Conservation (phyloP, 2,888 invertebrate species). For the Stenichneumon culpator region DNA sequence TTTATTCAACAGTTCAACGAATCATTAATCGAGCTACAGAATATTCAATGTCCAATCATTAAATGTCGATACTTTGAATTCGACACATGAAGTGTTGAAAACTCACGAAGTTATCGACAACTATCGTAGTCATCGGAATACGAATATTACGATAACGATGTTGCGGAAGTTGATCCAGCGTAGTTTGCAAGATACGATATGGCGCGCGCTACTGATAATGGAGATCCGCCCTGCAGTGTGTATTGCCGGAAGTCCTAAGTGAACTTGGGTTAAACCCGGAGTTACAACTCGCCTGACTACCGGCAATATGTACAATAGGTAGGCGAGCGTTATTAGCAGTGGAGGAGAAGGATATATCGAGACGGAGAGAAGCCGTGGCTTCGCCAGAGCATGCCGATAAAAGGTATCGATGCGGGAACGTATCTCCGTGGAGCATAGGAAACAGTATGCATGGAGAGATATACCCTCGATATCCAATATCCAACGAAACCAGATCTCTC, state of each 20-base stretch:
- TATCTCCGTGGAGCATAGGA: background rate
- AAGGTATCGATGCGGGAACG: conserved; percentile 40
- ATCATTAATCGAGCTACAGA: background rate
- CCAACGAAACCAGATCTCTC: conserved; percentile 44
- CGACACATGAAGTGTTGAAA: background rate
- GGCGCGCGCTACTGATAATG: no score
- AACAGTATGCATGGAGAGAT: conserved; percentile 9
- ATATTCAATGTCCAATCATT: conserved; percentile 3
- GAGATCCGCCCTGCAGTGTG: background rate
- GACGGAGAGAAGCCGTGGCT: conserved; percentile 19
- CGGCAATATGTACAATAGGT: conserved; percentile 7
- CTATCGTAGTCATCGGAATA: background rate
- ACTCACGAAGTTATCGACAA: background rate
- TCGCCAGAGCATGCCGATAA: conserved; percentile 39
- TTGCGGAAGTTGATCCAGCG: background rate
- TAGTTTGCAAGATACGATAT: background rate
- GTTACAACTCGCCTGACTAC: background rate
- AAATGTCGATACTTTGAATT: conserved; percentile 31
- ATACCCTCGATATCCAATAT: conserved; percentile 52
- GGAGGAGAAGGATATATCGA: conserved; percentile 15
- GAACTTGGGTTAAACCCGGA: background rate
- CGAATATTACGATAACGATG: conserved; percentile 9
- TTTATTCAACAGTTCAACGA: conserved; percentile 15
- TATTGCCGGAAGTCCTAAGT: conserved; percentile 1
- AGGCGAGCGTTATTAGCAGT: background rate